Percentiles rank a stretch among this genome's conserved stretches.
Conservation (phyloP, 2,888 invertebrate genomes). For the Germaria angustata region DNA sequence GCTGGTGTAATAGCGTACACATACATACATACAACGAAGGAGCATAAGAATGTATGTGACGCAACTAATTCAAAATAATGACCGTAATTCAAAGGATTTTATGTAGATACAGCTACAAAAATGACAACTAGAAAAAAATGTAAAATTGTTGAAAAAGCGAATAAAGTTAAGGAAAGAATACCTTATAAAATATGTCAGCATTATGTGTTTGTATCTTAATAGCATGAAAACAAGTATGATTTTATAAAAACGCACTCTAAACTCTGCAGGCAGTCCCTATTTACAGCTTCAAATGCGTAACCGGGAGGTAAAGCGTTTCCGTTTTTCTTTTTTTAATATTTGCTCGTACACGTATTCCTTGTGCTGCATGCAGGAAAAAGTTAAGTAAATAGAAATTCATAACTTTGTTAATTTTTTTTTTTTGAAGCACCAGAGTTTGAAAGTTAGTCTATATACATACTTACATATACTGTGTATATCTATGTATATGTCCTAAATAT, state of each 20-base stretch:
- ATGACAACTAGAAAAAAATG: slow-evolving; percentile 39
- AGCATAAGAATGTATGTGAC: slow-evolving; percentile 29
- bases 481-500: too few species aligned
- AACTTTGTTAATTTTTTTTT: slow-evolving; percentile 41
- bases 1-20: neutral
- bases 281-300: slow-evolving; percentile 56
- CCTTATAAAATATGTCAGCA: slow-evolving; percentile 62
- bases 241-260: slow-evolving; percentile 56
- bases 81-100: slow-evolving; percentile 65
- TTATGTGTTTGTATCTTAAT: slow-evolving; percentile 8
- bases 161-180: slow-evolving; percentile 58
- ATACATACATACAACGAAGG: neutral
- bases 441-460: slow-evolving; percentile 2
- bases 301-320: neutral
- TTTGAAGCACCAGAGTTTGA: slow-evolving; percentile 23
- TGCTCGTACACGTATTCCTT: neutral
- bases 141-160: slow-evolving; percentile 37
- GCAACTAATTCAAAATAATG: slow-evolving; percentile 66
- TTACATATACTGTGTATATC: too few species aligned
- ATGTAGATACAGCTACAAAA: slow-evolving; percentile 55
- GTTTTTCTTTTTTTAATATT: neutral
- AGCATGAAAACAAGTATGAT: neutral
- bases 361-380: neutral
- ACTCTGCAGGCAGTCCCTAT: slow-evolving; percentile 61
- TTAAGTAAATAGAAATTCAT: slow-evolving; percentile 60